A percentile compares a stretch with the other conserved stretches of the same genome.
Conservation (phyloP, 1,140 invertebrate species). For the Metopolophium dirhodum region DNA sequence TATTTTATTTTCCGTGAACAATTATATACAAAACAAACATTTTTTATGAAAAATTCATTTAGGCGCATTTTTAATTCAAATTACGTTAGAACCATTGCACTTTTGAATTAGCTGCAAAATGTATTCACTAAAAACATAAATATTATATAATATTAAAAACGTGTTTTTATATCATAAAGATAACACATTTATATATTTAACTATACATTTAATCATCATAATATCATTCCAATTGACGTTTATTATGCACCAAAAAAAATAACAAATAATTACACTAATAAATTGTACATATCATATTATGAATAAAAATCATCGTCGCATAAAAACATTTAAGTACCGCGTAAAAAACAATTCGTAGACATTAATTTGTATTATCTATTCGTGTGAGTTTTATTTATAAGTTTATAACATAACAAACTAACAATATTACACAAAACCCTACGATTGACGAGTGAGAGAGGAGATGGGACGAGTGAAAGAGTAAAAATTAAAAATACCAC, state of each 20-base stretch:
- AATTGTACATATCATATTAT: neutral
- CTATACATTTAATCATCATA: neutral
- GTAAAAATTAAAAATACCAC: neutral
- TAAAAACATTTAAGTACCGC: neutral
- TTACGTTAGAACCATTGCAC: neutral
- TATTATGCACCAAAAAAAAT: neutral
- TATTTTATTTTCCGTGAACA: neutral
- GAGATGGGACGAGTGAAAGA: neutral
- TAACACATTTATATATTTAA: neutral
- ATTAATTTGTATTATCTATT: neutral
- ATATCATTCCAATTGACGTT: neutral
- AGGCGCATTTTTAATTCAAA: neutral
- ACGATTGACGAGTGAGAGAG: neutral
- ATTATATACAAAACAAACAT: neutral
- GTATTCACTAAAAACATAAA: neutral
- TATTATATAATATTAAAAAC: neutral
- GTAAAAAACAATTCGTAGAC: neutral
- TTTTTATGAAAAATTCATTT: neutral
- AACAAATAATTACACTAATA: neutral
- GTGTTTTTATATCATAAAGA: neutral
- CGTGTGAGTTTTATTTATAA: neutral
- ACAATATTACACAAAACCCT: neutral
- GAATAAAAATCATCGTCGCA: neutral
- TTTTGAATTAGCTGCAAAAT: neutral
- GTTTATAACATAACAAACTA: neutral